These are phyloP conservation scores for Coregonus sp. DNA, from an alignment of 2,797 vertebrate genomes.

Conservation along the genomic window DNA sequence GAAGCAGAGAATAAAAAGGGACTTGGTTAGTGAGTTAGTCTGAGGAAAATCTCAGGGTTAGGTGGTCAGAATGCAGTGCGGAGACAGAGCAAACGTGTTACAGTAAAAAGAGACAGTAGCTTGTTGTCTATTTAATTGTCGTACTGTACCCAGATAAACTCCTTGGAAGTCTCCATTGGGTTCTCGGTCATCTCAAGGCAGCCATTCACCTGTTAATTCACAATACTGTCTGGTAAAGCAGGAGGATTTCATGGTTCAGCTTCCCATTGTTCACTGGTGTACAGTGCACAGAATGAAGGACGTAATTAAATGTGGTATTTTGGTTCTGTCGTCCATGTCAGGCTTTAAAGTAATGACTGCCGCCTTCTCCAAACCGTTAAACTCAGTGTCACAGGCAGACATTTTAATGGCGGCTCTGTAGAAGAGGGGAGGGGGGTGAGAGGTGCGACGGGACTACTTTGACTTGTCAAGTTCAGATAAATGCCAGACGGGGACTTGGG, in stretches of 20 bases:
- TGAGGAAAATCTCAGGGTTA: slow-evolving; percentile 30
- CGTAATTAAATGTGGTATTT: background rate
- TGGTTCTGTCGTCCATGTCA: background rate
- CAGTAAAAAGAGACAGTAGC: slow-evolving; percentile 25
- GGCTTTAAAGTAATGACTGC: background rate
- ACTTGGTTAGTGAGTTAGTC: slow-evolving; percentile 64
- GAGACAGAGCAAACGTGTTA: slow-evolving; percentile 25
- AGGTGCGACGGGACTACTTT: background rate
- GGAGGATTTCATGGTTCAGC: background rate
- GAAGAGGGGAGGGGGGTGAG: background rate
- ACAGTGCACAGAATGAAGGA: background rate
- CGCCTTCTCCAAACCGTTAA: background rate
- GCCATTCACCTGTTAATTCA: slow-evolving; percentile 88
- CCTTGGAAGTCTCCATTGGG: slow-evolving; percentile 69
- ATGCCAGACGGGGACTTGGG: background rate
- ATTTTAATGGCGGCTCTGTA: slow-evolving; percentile 9
- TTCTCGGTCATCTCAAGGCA: slow-evolving; percentile 77
- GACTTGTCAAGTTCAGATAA: slow-evolving; percentile 4
- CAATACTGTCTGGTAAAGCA: slow-evolving; percentile 50
- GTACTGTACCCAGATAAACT: slow-evolving; percentile 90
- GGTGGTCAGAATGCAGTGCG: slow-evolving; percentile 20
- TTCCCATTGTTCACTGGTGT: background rate
- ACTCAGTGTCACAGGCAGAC: background rate
- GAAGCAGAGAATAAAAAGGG: slow-evolving; percentile 29
- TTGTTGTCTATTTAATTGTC: slow-evolving; percentile 43